phyloP scores from a whole-genome alignment of 2,797 vertebrate genomes.

The Muraenolepis orangiensis region DNA sequence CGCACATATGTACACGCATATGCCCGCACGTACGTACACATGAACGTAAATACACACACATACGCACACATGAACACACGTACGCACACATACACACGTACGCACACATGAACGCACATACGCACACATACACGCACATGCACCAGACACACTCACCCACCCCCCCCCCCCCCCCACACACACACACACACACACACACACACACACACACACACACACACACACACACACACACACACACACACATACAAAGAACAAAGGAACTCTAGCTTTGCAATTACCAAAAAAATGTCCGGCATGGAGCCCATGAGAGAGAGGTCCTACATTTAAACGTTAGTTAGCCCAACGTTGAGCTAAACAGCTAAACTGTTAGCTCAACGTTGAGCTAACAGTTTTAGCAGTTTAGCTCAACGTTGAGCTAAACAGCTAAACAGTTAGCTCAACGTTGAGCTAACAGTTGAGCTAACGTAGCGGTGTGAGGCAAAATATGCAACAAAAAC shows the following conservation, averaged over 20 bases:
- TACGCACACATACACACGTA: background rate
- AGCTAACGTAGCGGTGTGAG: background rate
- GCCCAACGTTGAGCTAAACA: background rate
- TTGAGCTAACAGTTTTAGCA: too few species aligned
- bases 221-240: background rate
- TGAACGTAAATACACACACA: background rate
- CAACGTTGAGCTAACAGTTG: background rate
- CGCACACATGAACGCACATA: background rate
- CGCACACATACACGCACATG: background rate
- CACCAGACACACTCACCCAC: background rate
- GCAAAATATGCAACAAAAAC: background rate
- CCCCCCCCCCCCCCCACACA: too few species aligned
- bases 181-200: background rate
- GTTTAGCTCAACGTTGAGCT: background rate
- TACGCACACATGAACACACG: background rate
- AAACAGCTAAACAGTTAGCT: background rate
- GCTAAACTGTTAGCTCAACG: background rate
- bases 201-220: background rate
- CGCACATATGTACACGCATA: background rate
- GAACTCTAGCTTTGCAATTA: background rate
- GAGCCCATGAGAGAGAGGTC: background rate
- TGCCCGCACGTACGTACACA: background rate
- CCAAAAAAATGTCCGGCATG: background rate
- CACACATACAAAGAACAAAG: background rate
- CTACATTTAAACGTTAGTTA: background rate